Evolutionary conservation across 2,113 vertebrate species (phyloP).

Genomic region (Amphiprion ocellaris): DNA sequence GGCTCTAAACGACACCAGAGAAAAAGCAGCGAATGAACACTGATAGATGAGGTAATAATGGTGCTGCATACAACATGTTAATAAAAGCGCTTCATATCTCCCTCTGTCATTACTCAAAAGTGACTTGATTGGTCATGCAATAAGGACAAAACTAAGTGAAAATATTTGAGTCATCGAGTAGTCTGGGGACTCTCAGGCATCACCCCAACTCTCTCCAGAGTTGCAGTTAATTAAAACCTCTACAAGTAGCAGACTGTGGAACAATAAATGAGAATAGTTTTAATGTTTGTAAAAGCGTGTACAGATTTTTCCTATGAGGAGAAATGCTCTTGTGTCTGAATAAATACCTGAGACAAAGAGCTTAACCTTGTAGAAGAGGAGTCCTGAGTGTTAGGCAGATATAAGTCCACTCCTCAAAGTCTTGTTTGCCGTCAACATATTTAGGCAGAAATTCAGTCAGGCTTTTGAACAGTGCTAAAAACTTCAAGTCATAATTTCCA

Average conservation of each 20-base stretch:
- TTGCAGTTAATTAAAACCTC: slow-evolving; percentile 16
- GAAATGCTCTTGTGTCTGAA: not conserved
- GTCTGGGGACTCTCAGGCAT: slow-evolving; percentile 15
- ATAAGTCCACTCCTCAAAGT: not conserved
- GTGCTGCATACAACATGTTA: slow-evolving; percentile 22
- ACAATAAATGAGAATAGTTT: not conserved
- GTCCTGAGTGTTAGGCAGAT: not conserved
- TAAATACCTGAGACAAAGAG: not conserved
- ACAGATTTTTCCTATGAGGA: not conserved
- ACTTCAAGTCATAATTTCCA: not conserved
- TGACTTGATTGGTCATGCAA: slow-evolving; percentile 24
- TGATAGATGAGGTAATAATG: slow-evolving; percentile 64
- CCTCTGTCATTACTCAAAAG: slow-evolving; percentile 36
- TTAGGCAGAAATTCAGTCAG: not conserved
- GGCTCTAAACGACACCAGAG: slow-evolving; percentile 40
- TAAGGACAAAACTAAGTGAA: slow-evolving; percentile 13
- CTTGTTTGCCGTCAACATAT: not conserved
- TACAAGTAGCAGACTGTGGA: not conserved
- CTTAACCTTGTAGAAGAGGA: not conserved
- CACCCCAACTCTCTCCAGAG: not conserved
- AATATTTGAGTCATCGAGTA: slow-evolving; percentile 5
- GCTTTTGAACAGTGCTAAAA: not conserved
- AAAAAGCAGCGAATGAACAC: slow-evolving; percentile 21
- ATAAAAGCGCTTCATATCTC: slow-evolving; percentile 23
- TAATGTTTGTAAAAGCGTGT: not conserved